These are phyloP conservation scores for Porites evermanni DNA, from an alignment of 92 coral and sea anemone species.

Conservation along the genomic window DNA sequence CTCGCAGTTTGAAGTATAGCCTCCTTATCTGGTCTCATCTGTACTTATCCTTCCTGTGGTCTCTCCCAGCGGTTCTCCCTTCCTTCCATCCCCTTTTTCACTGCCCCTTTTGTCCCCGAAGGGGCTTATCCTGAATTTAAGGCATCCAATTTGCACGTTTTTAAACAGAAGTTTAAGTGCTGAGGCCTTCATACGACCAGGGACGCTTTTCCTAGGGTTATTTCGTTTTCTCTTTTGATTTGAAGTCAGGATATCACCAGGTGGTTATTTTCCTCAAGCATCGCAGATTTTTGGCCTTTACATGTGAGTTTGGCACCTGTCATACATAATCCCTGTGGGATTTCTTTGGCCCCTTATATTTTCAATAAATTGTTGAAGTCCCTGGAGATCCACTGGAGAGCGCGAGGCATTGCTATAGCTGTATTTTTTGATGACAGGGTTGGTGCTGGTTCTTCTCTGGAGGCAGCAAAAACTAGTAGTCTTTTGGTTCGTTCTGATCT, in stretches of 20 bases:
- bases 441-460: not conserved
- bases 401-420: constrained; percentile 21
- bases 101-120: too few species aligned
- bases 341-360: constrained; percentile 44
- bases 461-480: constrained; percentile 1
- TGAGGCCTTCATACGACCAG: not conserved
- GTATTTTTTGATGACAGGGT: constrained; percentile 16
- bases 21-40: too few species aligned
- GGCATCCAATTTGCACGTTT: too few species aligned
- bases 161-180: not conserved
- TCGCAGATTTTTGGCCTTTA: constrained; percentile 20
- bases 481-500: constrained; percentile 5
- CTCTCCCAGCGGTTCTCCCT: too few species aligned
- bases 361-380: constrained; percentile 67
- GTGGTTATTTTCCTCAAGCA: constrained; percentile 4
- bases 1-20: too few species aligned
- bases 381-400: constrained; percentile 11
- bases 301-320: constrained; percentile 2
- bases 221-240: constrained; percentile 25
- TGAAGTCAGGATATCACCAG: constrained; percentile 36
- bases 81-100: too few species aligned
- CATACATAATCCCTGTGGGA: constrained; percentile 33
- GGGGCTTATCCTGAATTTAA: too few species aligned
- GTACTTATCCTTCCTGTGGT: too few species aligned
- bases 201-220: not conserved